Evolutionary conservation across 1,140 invertebrate species (phyloP).

Genomic region (Cryptotermes secundus): DNA sequence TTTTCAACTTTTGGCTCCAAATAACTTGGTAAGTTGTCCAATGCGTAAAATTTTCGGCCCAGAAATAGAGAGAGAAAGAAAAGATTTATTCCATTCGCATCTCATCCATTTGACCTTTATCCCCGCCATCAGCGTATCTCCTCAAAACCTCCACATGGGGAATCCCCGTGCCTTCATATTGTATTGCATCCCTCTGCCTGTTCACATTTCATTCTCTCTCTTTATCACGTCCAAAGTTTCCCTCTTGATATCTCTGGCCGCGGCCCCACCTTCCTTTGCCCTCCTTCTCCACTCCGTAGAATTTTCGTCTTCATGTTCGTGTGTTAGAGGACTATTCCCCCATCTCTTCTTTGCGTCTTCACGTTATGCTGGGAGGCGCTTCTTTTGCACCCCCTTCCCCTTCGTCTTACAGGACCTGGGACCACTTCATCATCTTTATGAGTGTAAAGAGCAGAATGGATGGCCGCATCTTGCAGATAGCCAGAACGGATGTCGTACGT

Average conservation of each 20-base stretch:
- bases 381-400: neutral
- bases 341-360: neutral
- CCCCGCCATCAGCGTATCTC: neutral
- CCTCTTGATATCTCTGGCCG: neutral
- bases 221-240: conserved; percentile 8
- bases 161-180: neutral
- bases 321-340: neutral
- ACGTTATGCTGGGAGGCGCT: neutral
- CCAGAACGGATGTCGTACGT: conserved; percentile 46
- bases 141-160: neutral
- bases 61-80: neutral
- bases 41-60: neutral
- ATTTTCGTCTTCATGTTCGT: neutral
- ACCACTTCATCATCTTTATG: conserved; percentile 41
- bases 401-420: conserved; percentile 25
- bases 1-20: too few species aligned
- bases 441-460: conserved; percentile 41
- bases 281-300: neutral
- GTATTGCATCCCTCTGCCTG: neutral
- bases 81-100: neutral
- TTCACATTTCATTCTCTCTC: neutral
- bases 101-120: conserved; percentile 8
- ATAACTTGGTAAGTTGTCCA: neutral
- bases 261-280: neutral
- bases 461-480: conserved; percentile 45